A percentile compares a stretch with the other conserved stretches of the same genome.
Conservation (phyloP, 2,113 vertebrate genomes). For the Xiphophorus couchianus region DNA sequence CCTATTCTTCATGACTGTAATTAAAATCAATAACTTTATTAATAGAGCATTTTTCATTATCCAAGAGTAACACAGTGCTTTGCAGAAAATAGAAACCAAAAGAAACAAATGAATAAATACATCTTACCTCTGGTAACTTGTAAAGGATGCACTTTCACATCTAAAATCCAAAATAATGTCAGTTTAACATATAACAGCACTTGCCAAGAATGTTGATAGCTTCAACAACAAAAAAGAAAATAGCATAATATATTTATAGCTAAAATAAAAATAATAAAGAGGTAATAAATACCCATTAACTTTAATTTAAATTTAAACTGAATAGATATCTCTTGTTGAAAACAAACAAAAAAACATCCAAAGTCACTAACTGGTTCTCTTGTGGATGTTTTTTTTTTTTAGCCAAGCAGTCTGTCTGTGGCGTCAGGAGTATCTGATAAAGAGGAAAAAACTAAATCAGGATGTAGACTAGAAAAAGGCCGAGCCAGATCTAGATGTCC, state of each 20-base stretch:
- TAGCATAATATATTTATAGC: not conserved
- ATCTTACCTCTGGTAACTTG: no score
- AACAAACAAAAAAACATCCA: not conserved
- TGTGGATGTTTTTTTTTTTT: conserved; percentile 35
- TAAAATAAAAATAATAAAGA: not conserved
- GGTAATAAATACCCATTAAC: no score
- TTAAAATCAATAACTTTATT: not conserved
- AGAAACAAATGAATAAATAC: no score
- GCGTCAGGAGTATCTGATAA: conserved; percentile 42
- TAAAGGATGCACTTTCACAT: no score
- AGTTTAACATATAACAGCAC: no score
- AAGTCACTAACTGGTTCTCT: conserved; percentile 20
- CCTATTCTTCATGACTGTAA: not conserved
- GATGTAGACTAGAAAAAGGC: conserved; percentile 1
- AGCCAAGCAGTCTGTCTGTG: conserved; percentile 15
- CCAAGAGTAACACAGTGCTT: not conserved
- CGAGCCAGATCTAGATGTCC: not conserved
- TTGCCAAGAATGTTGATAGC: not conserved
- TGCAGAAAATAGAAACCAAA: not conserved
- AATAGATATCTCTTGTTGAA: not conserved
- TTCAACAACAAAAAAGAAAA: not conserved
- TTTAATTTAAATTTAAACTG: no score
- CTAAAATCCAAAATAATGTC: no score
- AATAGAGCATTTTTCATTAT: not conserved
- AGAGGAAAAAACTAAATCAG: conserved; percentile 15